Base-by-base conservation (phyloP, 2,113 vertebrate genomes). In the Calyptommatus sinebrachiatus region DNA sequence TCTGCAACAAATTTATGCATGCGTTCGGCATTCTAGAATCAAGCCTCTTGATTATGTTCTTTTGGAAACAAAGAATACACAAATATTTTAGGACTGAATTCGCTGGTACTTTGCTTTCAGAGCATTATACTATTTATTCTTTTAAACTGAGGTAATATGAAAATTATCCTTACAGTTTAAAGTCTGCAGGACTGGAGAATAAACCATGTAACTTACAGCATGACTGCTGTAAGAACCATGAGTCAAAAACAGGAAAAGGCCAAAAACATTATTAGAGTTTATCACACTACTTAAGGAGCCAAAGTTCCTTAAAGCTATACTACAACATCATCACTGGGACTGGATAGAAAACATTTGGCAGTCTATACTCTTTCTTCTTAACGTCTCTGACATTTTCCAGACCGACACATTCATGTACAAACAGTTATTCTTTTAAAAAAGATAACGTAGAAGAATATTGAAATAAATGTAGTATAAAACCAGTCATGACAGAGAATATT, bases 401-500 rank as follows among this genome's bases (percentile, higher is more conserved):
- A 84, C 87, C 89, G 81, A 66, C 79, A 90, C 76, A 81, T 24
- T n/a, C n/a, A 18, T 22, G n/a, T 63, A 62, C 2, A 79, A 31
- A 4, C 67, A 90, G 79, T 81, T 89, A 88, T 89, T 89, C 83
- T 78, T 71, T 5, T 62, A 46, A 71, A 89, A 86, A 81, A 90
- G 82, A 84, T 92, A 93, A 81, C 84, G 72, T 87, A 91, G 82
- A 91, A 91, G 88, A 92, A 71, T 82, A 89, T 73, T 88, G 89
- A 82, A 89, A 91, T 88, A 86, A 91, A 88, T 62, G 82, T 67
- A 82, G 88, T 84, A 87, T 83, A 91, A 91, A 92, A 14, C 82
- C 77, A 76, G 91, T 87, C 71, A 57, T 85, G 83, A 91, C 76
- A 62, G 79, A 83, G 92, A 91, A 83, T 57, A 82, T 83, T 80